Evolutionary conservation across 2,797 vertebrate genomes (phyloP).

Genomic region (Lepilemur ruficaudatus): DNA sequence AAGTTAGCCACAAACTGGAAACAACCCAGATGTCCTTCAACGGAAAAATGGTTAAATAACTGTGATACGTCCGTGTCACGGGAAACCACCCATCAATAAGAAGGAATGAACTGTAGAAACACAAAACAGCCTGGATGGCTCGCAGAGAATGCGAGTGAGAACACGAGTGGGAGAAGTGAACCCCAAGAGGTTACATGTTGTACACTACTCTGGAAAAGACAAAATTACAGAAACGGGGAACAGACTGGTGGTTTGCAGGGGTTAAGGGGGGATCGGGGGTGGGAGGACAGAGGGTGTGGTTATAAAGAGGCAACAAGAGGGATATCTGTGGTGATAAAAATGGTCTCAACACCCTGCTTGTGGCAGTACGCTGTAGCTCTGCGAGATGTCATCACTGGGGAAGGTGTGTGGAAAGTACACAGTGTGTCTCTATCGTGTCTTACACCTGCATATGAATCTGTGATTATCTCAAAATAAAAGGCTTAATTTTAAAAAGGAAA

Average conservation of each 20-base stretch:
- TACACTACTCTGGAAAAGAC: background rate
- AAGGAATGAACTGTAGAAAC: background rate
- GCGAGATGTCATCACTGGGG: fast-evolving
- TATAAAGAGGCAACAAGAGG: background rate
- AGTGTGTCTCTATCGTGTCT: background rate
- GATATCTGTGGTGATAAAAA: no score
- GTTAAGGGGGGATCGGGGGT: fast-evolving
- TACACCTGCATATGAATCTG: background rate
- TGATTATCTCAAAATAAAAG: background rate
- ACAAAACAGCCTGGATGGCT: background rate
- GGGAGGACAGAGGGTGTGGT: background rate
- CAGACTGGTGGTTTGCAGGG: no score
- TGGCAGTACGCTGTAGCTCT: fast-evolving
- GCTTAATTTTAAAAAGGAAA: background rate
- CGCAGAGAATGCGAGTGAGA: background rate
- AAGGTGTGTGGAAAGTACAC: fast-evolving
- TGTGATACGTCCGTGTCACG: fast-evolving
- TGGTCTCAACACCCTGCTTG: fast-evolving
- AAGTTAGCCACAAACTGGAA: background rate
- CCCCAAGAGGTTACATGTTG: background rate
- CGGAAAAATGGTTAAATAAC: background rate
- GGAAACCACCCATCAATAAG: no score
- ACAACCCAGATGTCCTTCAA: background rate
- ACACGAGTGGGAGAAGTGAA: background rate
- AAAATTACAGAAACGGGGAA: fast-evolving